A percentile compares a stretch with the other conserved stretches of the same genome.
Evolutionary conservation across 2,797 vertebrate genomes (phyloP).

Genomic region (Chiloscyllium punctatum): DNA sequence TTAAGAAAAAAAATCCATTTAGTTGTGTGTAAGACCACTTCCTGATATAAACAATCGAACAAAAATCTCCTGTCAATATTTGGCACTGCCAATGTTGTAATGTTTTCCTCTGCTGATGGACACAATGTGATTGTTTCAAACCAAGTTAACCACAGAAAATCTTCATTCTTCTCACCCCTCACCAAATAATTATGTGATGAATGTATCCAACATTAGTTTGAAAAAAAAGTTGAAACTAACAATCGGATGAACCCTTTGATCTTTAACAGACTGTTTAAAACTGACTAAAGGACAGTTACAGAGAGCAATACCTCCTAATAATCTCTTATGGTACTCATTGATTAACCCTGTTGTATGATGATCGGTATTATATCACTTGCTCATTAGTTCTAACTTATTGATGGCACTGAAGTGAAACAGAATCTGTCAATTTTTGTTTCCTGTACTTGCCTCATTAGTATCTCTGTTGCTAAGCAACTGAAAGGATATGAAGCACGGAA

Average conservation of each 20-base stretch:
- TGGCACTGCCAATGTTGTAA: neutral
- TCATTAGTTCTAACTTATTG: neutral
- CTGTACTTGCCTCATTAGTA: neutral
- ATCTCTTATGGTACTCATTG: neutral
- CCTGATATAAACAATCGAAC: no score
- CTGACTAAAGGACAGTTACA: neutral
- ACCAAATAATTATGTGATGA: neutral
- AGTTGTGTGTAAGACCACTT: no score
- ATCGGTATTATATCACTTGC: neutral
- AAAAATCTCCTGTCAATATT: no score
- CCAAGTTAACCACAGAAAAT: neutral
- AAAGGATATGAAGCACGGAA: neutral
- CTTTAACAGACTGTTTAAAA: neutral
- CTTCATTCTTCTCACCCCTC: neutral
- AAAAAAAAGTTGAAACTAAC: neutral
- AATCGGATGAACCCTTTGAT: neutral
- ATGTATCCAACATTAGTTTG: neutral
- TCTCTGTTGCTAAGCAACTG: neutral
- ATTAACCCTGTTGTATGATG: neutral
- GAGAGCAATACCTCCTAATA: neutral
- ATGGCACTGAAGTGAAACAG: neutral
- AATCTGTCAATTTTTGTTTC: neutral
- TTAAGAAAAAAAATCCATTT: no score
- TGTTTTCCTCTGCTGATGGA: neutral
- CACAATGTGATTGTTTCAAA: neutral